Base-by-base conservation (phyloP, 2,888 invertebrate genomes). In the Prenolepis imparis region DNA sequence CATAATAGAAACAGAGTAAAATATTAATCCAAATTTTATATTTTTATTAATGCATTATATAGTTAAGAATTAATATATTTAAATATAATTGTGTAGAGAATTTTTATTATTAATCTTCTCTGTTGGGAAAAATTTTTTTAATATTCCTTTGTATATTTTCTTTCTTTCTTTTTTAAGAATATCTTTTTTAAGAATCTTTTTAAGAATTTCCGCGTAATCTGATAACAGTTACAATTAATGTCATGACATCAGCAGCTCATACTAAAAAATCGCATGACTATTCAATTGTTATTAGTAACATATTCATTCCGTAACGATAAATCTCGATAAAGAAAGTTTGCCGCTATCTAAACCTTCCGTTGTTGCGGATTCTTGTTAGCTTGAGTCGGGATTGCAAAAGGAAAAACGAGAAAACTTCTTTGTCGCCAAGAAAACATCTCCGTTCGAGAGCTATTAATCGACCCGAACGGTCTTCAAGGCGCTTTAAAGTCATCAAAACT, bases 401-500 rank as follows among this genome's bases (percentile, higher is more conserved):
- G 61, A 74, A 74, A 87, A 80, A 80, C 74, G 74, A 75, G 64
- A 36, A 70, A 84, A 83, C 66, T 77, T 84, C 82, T 84, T 84
- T 82, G 82, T 82, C 73, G 61, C 66, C 48, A 36, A 67, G 70
- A 72, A 84, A 72, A 41, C 77, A 28, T 82, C 39, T 64, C 64
- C 63, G 70, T 63, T 59, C 61, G 63, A 70, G 82, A 77, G 85
- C 81, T 81, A 86, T 86, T 85, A 85, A 85, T 86, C 86, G 85
- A 85, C 52, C 85, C 68, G 66, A 68, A 72, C 41, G 81, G 63
- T 52, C 67, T 84, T 66, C 74, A 70, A 61, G 55, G 41, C 78
- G 83, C 52, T 67, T 86, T 86, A 86, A 86, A 86, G 84, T 85
- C 84, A 77, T 86, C 86, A 83, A 82, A 89, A 84, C 80, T 88